A percentile compares a stretch with the other conserved stretches of the same genome.
phyloP scores from a whole-genome alignment of 2,888 invertebrate genomes.

The Phytoseiulus persimilis region DNA sequence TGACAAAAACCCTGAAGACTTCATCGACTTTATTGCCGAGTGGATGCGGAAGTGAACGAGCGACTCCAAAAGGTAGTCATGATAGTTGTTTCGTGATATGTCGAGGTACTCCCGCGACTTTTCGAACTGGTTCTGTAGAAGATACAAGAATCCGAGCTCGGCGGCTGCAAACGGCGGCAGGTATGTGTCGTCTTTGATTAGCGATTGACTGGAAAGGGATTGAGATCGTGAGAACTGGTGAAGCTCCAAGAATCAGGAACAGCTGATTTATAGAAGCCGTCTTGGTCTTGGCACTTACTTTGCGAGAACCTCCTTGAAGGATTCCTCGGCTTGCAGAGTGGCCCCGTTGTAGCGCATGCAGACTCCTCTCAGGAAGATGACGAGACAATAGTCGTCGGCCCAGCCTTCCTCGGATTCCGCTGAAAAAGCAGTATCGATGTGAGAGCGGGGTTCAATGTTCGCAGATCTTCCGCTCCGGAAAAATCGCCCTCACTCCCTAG shows the following conservation, averaged over 20 bases:
- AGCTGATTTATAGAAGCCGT: background rate
- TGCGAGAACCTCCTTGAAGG: conserved; percentile 59
- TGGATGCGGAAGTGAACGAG: conserved; percentile 81
- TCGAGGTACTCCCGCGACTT: conserved; percentile 65
- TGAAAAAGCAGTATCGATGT: conserved; percentile 40
- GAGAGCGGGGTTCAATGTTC: no score
- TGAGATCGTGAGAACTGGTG: background rate
- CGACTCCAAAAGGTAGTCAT: conserved; percentile 77
- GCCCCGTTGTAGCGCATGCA: conserved; percentile 70
- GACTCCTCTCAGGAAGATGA: conserved; percentile 70
- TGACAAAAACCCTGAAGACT: conserved; percentile 39
- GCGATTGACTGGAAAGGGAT: background rate
- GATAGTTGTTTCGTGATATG: conserved; percentile 68
- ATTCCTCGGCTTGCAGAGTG: conserved; percentile 67
- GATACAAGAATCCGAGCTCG: conserved; percentile 72
- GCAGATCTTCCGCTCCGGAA: background rate
- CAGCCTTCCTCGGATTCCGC: conserved; percentile 47
- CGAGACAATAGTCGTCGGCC: conserved; percentile 57
- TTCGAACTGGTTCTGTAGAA: conserved; percentile 61
- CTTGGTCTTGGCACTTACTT: conserved; percentile 50
- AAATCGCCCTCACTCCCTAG: background rate
- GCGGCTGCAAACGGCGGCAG: conserved; percentile 74
- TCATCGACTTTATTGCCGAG: conserved; percentile 54
- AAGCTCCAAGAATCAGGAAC: background rate
- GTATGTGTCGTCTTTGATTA: conserved; percentile 71